Evolutionary conservation across 1,140 invertebrate species (phyloP).

Genomic region (Diachasma alloeum): DNA sequence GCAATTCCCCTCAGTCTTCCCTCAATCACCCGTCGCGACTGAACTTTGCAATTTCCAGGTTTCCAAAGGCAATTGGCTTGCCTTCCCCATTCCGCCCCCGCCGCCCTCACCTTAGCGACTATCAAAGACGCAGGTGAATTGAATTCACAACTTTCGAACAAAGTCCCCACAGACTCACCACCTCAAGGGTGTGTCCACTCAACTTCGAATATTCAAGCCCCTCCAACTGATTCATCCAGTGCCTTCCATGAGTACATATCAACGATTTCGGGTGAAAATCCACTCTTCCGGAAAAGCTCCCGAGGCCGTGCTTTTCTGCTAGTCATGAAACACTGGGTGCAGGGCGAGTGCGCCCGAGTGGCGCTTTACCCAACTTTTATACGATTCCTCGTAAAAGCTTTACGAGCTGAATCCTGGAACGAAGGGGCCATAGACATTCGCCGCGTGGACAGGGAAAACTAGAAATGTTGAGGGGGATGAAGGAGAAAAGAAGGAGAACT

Average conservation of each 20-base stretch:
- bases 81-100: not conserved
- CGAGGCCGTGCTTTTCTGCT: not conserved
- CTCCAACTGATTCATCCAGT: not conserved
- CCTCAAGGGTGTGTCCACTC: not conserved
- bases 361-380: slow-evolving; percentile 39
- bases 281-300: slow-evolving; percentile 3
- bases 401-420: slow-evolving; percentile 36
- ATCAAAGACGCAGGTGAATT: not conserved
- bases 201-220: not conserved
- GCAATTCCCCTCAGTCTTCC: too few species aligned
- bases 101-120: not conserved
- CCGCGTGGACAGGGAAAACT: not conserved
- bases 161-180: not conserved
- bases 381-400: slow-evolving; percentile 48
- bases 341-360: slow-evolving; percentile 5
- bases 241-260: not conserved
- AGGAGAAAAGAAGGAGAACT: not conserved
- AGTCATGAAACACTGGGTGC: not conserved
- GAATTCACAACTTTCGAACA: not conserved
- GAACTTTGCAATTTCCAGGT: too few species aligned
- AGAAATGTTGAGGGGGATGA: not conserved
- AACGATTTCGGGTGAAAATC: not conserved
- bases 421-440: slow-evolving; percentile 6
- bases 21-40: too few species aligned
- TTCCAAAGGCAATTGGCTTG: too few species aligned